These are phyloP conservation scores for Pachymerium ferrugineum DNA, from an alignment of 2,888 invertebrate species.

Conservation along the genomic window DNA sequence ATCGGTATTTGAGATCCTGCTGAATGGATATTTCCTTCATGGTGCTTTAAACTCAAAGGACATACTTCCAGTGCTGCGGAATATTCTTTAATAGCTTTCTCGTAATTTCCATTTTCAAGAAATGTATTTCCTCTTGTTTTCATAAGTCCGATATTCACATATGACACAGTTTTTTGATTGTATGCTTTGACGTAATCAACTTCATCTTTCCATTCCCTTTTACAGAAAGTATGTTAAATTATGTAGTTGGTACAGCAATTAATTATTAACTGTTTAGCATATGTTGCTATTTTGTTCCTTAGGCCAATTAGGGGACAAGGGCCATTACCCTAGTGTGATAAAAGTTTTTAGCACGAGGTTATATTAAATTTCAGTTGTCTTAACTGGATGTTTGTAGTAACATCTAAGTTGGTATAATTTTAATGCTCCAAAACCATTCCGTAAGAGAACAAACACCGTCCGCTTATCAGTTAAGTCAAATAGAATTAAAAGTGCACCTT, in stretches of 20 bases:
- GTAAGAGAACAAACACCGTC: neutral
- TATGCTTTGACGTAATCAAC: neutral
- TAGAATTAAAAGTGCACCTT: neutral
- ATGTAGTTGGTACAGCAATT: no score
- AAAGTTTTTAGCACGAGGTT: neutral
- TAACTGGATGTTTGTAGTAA: neutral
- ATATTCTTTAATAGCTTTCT: conserved; percentile 6
- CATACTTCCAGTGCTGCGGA: neutral
- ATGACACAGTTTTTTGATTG: neutral
- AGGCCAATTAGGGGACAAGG: neutral
- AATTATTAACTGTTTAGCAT: neutral
- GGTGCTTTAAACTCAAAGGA: neutral
- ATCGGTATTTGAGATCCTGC: neutral
- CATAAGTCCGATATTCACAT: neutral
- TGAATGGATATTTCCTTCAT: neutral
- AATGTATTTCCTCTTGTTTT: neutral
- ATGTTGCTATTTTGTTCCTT: neutral
- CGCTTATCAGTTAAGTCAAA: neutral
- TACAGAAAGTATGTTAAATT: neutral
- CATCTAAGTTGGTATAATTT: neutral
- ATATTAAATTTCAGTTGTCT: neutral
- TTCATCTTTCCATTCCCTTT: conserved; percentile 6
- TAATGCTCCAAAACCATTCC: neutral
- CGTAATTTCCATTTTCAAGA: conserved; percentile 20
- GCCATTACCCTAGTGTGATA: neutral